Evolutionary conservation across 2,113 vertebrate species (phyloP).

Genomic region (Beaufortia kweichowensis): DNA sequence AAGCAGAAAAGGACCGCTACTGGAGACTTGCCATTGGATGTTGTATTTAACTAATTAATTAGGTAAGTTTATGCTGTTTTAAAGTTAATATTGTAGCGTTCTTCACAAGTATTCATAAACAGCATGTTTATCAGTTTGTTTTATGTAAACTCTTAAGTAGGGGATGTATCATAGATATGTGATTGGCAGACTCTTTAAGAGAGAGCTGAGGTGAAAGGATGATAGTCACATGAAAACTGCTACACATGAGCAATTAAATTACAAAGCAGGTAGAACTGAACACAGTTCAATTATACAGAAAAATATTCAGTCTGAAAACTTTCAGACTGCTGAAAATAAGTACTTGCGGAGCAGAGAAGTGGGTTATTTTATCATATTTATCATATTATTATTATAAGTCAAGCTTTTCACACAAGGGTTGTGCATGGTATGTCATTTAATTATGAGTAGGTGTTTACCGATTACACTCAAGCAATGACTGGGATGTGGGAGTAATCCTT

Average conservation of each 20-base stretch:
- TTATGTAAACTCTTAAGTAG: conserved; percentile 11
- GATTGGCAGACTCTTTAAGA: conserved; percentile 36
- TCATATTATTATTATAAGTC: no score
- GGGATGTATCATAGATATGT: conserved; percentile 16
- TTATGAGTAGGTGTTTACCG: not conserved
- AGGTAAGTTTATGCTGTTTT: not conserved
- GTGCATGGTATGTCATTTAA: not conserved
- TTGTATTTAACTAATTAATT: no score
- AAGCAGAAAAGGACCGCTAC: no score
- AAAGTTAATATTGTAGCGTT: no score
- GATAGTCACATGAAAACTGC: not conserved
- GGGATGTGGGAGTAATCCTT: conserved; percentile 3
- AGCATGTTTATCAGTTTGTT: not conserved
- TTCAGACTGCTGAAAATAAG: not conserved
- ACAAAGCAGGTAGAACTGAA: no score
- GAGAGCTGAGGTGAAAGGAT: not conserved
- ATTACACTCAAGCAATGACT: conserved; percentile 12
- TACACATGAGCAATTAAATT: not conserved
- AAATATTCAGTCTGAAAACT: not conserved
- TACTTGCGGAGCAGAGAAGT: no score
- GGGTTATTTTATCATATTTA: not conserved
- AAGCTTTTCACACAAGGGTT: not conserved
- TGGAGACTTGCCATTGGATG: no score
- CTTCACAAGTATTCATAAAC: no score
- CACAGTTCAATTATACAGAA: no score